phyloP scores from a whole-genome alignment of 2,113 vertebrate species.

The Tragelaphus scriptus region DNA sequence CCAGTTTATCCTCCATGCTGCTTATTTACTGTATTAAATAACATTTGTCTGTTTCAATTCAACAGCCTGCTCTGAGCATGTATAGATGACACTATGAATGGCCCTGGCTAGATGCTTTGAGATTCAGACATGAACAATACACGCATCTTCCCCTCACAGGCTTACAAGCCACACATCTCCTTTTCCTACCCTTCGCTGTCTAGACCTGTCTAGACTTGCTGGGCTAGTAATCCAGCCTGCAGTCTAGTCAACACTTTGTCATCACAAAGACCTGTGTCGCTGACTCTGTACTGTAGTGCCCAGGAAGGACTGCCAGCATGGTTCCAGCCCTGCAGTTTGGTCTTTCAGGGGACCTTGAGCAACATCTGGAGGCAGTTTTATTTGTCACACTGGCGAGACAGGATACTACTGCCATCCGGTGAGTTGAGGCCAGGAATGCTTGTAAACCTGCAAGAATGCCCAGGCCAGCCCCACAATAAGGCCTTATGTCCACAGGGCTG shows the following conservation, averaged over 20 bases:
- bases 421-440: neutral
- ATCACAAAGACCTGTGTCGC: neutral
- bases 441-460: neutral
- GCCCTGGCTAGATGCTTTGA: neutral
- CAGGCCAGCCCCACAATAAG: too few species aligned
- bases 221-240: neutral
- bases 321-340: neutral
- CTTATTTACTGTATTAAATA: neutral
- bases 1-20: too few species aligned
- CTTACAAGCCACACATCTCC: rapidly evolving
- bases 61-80: neutral
- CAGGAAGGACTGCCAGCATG: neutral
- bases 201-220: too few species aligned
- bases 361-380: neutral
- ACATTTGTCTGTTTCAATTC: rapidly evolving
- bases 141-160: rapidly evolving
- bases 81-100: rapidly evolving
- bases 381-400: neutral
- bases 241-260: neutral
- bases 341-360: neutral
- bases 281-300: neutral
- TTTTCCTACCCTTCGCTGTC: neutral
- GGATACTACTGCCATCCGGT: too few species aligned
- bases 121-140: rapidly evolving
- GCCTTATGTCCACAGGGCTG: too few species aligned